Conservation (phyloP, 2,888 invertebrate genomes). For the Cetonia aurata region DNA sequence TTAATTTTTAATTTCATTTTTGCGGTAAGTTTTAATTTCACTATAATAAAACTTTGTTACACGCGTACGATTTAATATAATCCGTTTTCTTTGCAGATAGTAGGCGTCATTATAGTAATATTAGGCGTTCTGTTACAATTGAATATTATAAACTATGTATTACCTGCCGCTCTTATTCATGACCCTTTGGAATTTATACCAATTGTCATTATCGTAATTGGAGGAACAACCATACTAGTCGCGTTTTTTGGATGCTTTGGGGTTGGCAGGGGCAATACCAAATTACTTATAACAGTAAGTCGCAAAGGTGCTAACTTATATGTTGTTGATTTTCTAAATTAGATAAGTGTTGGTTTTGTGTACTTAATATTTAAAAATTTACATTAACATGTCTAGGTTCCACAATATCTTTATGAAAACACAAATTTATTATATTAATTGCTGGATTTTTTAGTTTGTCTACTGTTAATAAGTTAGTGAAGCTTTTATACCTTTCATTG, state of each 20-base stretch:
- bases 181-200: constrained; percentile 47
- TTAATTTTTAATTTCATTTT: constrained; percentile 71
- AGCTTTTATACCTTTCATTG: no score
- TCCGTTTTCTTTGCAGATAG: constrained; percentile 37
- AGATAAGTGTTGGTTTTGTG: no score
- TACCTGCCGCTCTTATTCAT: constrained; percentile 39
- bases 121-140: constrained; percentile 47
- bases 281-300: constrained; percentile 45
- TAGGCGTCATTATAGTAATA: constrained; percentile 43
- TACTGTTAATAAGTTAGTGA: no score
- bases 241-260: constrained; percentile 49
- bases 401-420: no score
- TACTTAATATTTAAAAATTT: neutral
- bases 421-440: no score
- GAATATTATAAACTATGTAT: constrained; percentile 45
- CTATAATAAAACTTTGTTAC: neutral
- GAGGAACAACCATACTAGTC: constrained; percentile 43
- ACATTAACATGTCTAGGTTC: neutral
- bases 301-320: neutral
- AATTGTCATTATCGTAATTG: constrained; percentile 48
- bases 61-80: neutral
- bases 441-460: no score
- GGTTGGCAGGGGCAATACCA: constrained; percentile 44
- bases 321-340: no score
- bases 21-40: constrained; percentile 74